Conservation (phyloP, 2,888 invertebrate species). For the Cepaea hortensis region DNA sequence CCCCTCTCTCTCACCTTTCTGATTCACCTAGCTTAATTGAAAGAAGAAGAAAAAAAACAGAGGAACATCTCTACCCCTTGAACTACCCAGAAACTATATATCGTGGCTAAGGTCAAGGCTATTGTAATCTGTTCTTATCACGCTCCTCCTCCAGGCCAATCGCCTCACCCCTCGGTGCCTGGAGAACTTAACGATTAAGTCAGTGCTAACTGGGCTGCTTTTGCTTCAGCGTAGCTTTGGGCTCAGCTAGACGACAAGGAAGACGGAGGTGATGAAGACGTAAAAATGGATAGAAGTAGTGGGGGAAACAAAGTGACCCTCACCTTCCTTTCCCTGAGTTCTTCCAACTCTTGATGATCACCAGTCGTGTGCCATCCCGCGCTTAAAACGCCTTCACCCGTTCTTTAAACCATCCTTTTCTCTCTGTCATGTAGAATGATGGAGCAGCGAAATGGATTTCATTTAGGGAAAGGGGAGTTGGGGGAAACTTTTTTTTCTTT, state of each 20-base stretch:
- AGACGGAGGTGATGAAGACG: not conserved
- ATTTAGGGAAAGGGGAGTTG: not conserved
- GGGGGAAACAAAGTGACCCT: not conserved
- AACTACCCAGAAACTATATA: no score
- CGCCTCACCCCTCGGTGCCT: not conserved
- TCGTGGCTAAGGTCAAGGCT: constrained; percentile 2
- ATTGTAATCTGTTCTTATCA: not conserved
- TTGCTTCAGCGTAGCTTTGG: no score
- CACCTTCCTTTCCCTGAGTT: not conserved
- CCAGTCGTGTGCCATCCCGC: not conserved
- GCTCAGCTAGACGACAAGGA: not conserved
- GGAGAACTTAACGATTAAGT: constrained; percentile 5
- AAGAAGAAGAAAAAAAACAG: no score
- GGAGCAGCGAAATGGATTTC: not conserved
- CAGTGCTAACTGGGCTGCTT: not conserved
- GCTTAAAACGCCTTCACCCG: not conserved
- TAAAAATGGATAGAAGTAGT: not conserved
- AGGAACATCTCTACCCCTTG: no score
- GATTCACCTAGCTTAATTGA: not conserved
- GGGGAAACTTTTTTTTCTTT: not conserved
- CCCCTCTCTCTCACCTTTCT: not conserved
- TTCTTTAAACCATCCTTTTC: not conserved
- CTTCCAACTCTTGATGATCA: not conserved
- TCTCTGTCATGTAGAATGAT: not conserved
- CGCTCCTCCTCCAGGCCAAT: not conserved